A percentile compares a stretch with the other conserved stretches of the same genome.
These are phyloP conservation scores for Terrapene triunguis DNA, from an alignment of 2,113 vertebrate genomes.

Conservation along the genomic window DNA sequence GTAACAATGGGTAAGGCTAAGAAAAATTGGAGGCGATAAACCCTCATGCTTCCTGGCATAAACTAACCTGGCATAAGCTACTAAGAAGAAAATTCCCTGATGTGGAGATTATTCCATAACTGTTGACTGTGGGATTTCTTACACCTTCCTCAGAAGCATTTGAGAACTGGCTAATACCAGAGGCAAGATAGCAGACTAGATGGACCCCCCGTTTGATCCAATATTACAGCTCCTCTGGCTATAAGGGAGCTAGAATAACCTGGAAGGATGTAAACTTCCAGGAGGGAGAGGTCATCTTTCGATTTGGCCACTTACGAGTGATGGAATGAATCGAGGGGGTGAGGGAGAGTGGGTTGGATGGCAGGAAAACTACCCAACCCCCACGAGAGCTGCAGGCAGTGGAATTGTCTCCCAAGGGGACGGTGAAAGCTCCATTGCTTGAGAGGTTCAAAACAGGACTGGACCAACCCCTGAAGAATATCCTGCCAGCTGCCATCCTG, in stretches of 20 bases:
- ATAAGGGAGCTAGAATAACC: no score
- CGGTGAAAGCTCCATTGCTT: no score
- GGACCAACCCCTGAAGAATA: neutral
- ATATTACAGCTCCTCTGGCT: no score
- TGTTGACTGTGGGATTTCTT: no score
- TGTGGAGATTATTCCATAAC: neutral
- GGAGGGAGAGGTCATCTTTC: neutral
- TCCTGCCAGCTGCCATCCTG: neutral
- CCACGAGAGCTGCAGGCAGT: neutral
- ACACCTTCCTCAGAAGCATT: no score
- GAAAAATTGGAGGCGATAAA: neutral
- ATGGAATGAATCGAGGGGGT: neutral
- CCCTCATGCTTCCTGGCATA: neutral
- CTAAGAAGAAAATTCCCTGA: neutral
- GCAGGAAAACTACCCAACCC: neutral
- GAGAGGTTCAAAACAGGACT: no score
- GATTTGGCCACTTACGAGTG: neutral
- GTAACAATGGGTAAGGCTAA: neutral
- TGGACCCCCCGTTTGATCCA: no score
- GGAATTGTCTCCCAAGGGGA: no score
- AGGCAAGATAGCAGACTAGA: no score
- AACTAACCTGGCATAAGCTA: neutral
- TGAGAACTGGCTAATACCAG: no score
- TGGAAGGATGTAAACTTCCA: neutral
- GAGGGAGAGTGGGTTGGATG: neutral